These are phyloP conservation scores for Ceuthmochares aereus DNA, from an alignment of 2,113 vertebrate genomes.

Conservation along the genomic window DNA sequence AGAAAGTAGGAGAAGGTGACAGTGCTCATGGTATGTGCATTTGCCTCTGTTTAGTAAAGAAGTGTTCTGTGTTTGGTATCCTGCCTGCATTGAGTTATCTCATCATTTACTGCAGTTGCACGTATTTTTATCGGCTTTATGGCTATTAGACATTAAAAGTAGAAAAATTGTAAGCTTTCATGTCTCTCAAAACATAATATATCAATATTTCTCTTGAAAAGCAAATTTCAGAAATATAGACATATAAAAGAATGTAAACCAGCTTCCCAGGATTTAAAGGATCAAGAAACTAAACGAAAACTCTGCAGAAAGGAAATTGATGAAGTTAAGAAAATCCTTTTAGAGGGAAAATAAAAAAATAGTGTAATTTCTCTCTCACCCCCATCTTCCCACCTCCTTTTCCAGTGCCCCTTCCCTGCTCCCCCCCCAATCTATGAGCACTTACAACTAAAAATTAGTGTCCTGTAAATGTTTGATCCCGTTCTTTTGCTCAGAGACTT, in stretches of 20 bases:
- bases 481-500: not conserved
- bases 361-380: rapidly evolving
- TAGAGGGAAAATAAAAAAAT: not conserved
- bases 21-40: not conserved
- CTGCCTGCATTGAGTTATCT: not conserved
- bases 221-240: not conserved
- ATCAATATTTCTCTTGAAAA: not conserved
- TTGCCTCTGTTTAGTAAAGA: not conserved
- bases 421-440: not conserved
- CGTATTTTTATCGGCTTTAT: not conserved
- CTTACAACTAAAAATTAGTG: not conserved
- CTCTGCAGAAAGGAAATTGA: not conserved
- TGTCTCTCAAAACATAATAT: not conserved
- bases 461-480: not conserved
- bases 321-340: not conserved
- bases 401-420: rapidly evolving
- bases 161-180: not conserved
- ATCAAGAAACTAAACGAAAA: not conserved
- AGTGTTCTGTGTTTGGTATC: not conserved
- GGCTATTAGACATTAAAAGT: not conserved
- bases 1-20: not conserved
- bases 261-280: not conserved
- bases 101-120: not conserved
- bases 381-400: too few species aligned
- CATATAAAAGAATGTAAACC: not conserved